Evolutionary conservation across 2,797 vertebrate genomes (phyloP), one percentile per base, ranked within the genome.

Genomic region (Rhynchonycteris naso): DNA sequence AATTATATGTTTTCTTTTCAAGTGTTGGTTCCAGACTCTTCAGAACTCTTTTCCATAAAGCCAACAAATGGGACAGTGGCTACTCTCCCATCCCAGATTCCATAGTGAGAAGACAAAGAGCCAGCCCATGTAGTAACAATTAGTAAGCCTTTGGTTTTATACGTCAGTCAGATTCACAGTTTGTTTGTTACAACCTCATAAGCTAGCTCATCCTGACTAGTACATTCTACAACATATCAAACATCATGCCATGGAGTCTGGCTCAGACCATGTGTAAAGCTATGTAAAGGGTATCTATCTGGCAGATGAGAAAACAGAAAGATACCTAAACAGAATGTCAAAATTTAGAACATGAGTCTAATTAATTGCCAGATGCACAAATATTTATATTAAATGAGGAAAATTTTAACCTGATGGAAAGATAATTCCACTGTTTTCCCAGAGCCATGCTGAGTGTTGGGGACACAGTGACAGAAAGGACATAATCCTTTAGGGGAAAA

Each of bases 101-200:
- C 82, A 28, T 0, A 0, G 21, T 7, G n/a, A 75, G 19, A 59
- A 65, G 16, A n/a, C 19, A n/a, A 0, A 22, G 71, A 33, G 38
- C 28, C 52, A 59, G 35, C 14, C 38, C 21, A 12, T 0, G 0
- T 1, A 30, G 18, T 8, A 9, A 47, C 18, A 38, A 28, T 35
- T 4, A 50, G 18, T 5, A 30, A 30, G 6, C 15, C 71, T 90
- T 85, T 56, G 14, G 16, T n/a, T 83, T 66, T 22, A 19, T 24
- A 47, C 26, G 16, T 76, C 10, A 54, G 22, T 15, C 14, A 35
- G 63, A 68, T 30, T 24, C 30, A 38, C 21, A 15, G 4, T 11
- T 5, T 69, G 5, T 50, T 85, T 92, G 52, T 90, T 43, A 82
- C 47, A 63, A 6, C 21, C 83, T 21, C 21, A 74, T 38, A 30